Conservation (phyloP, 2,797 vertebrate species). For the Lepilemur ruficaudatus region DNA sequence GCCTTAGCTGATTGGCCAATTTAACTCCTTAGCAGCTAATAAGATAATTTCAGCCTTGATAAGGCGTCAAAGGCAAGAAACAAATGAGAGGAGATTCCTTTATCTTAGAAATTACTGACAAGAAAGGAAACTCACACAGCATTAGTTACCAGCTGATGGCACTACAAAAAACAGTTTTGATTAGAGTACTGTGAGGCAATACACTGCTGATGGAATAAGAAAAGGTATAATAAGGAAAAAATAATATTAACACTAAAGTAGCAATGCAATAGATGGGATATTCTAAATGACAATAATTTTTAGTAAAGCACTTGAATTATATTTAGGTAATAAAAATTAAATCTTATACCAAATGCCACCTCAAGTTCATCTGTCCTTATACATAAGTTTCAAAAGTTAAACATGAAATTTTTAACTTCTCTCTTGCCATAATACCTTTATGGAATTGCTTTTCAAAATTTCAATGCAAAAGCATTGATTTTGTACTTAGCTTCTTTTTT, state of each 20-base stretch:
- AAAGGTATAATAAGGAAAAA: neutral
- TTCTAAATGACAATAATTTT: neutral
- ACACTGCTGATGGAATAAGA: neutral
- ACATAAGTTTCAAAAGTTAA: constrained; percentile 31
- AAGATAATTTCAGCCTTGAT: neutral
- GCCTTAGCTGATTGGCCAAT: neutral
- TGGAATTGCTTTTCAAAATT: constrained; percentile 52
- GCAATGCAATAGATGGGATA: neutral
- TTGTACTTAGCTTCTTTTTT: constrained; percentile 54
- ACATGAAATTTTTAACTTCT: neutral
- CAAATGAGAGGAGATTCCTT: neutral
- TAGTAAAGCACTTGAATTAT: neutral
- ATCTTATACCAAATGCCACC: neutral
- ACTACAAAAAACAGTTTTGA: neutral
- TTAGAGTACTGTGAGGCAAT: neutral
- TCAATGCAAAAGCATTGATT: constrained; percentile 65
- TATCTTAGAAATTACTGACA: neutral
- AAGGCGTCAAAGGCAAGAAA: neutral
- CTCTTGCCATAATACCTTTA: neutral
- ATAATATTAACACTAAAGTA: neutral
- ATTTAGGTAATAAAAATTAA: constrained; percentile 10
- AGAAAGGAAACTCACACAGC: neutral
- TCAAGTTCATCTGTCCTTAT: neutral
- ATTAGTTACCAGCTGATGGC: neutral
- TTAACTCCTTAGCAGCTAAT: neutral